These are phyloP conservation scores for Drosophila nebulosa DNA, from an alignment of 1,140 invertebrate species.

Conservation along the genomic window DNA sequence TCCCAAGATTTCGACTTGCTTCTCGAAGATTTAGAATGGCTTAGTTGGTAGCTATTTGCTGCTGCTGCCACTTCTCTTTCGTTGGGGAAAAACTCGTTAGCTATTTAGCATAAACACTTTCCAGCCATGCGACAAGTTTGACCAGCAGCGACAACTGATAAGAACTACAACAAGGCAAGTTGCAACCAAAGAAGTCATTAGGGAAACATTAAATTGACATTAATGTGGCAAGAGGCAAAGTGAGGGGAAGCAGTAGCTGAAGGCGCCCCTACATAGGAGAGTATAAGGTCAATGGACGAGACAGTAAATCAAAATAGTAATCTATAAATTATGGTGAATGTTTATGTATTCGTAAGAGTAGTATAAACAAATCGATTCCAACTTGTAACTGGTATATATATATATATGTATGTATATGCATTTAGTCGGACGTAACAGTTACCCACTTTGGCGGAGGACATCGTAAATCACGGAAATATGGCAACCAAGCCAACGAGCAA, in stretches of 20 bases:
- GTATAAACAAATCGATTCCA: conserved; percentile 54
- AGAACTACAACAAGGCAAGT: conserved; percentile 53
- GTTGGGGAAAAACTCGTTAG: conserved; percentile 67
- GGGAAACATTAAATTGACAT: conserved; percentile 80
- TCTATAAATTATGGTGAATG: conserved; percentile 55
- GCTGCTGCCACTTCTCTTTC: conserved; percentile 48
- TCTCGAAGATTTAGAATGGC: neutral
- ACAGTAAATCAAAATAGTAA: conserved; percentile 60
- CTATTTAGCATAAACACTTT: conserved; percentile 79
- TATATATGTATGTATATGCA: neutral
- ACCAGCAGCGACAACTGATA: conserved; percentile 64
- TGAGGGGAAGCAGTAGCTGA: neutral
- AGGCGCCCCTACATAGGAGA: neutral
- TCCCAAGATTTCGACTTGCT: neutral
- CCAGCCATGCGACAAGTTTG: conserved; percentile 64
- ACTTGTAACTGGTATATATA: conserved; percentile 52
- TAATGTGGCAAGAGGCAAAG: conserved; percentile 45
- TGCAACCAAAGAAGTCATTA: conserved; percentile 76
- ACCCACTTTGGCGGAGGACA: conserved; percentile 57
- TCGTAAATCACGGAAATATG: conserved; percentile 59
- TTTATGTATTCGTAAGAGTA: too few species aligned
- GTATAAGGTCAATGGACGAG: conserved; percentile 40
- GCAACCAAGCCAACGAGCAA: neutral
- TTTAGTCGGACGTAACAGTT: conserved; percentile 51
- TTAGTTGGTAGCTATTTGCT: neutral